A percentile compares a stretch with the other conserved stretches of the same genome.
phyloP scores from a whole-genome alignment of 1,140 invertebrate species.

The Muscidifurax raptorellus region DNA sequence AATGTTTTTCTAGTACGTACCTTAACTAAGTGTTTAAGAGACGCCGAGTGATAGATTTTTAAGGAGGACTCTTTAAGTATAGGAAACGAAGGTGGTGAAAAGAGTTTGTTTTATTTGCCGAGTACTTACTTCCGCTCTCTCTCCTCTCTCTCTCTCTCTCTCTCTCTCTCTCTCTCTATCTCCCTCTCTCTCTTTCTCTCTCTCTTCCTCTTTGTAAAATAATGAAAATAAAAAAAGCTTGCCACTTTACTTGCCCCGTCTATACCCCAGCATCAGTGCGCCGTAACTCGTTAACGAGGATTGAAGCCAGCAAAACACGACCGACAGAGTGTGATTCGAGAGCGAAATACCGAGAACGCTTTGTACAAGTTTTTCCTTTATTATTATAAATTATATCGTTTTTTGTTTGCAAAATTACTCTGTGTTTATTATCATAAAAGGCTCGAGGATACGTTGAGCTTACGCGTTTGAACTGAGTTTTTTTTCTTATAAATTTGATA shows the following conservation, averaged over 20 bases:
- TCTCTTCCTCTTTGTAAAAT: slow-evolving; percentile 43
- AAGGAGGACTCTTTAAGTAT: slow-evolving; percentile 27
- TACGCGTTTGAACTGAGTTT: slow-evolving; percentile 26
- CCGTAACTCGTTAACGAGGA: slow-evolving; percentile 15
- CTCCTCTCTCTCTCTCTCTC: not conserved
- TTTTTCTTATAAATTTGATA: slow-evolving; percentile 39
- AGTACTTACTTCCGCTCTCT: slow-evolving; percentile 46
- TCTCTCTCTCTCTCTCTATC: slow-evolving; percentile 28
- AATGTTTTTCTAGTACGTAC: slow-evolving; percentile 71
- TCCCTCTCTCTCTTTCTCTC: too few relatives aligned
- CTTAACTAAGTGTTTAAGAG: slow-evolving; percentile 61
- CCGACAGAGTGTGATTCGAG: not conserved
- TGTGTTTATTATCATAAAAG: not conserved
- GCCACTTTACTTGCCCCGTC: slow-evolving; percentile 65
- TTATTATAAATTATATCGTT: not conserved
- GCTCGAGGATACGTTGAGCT: slow-evolving; percentile 10
- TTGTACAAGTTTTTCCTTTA: slow-evolving; percentile 27
- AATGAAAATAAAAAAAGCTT: slow-evolving; percentile 55
- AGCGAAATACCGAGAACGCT: not conserved
- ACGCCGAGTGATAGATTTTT: slow-evolving; percentile 53
- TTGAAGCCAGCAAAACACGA: not conserved
- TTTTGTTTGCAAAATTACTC: slow-evolving; percentile 35
- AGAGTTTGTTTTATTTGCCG: slow-evolving; percentile 46
- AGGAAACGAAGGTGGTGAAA: not conserved
- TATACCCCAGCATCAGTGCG: slow-evolving; percentile 4